Conservation (phyloP, 2,113 vertebrate genomes). For the Rhadina sibilatrix region DNA sequence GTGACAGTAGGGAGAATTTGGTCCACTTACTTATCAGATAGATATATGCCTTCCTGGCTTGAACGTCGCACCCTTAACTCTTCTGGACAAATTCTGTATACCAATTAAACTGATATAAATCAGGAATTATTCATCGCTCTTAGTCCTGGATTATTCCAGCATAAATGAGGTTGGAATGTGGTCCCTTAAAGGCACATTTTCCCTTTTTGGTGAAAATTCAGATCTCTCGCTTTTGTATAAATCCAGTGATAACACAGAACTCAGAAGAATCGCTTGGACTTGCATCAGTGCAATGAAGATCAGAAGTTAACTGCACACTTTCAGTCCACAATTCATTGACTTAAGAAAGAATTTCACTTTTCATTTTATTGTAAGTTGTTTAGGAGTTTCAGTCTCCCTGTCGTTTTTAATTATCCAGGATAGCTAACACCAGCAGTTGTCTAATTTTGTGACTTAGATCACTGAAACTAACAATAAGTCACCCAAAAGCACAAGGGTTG, state of each 20-base stretch:
- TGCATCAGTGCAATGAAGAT: neutral
- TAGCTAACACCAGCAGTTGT: slow-evolving; percentile 67
- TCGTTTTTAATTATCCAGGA: neutral
- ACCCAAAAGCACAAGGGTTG: slow-evolving; percentile 74
- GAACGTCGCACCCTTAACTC: neutral
- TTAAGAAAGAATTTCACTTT: neutral
- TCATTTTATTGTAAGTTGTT: neutral
- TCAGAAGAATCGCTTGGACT: neutral
- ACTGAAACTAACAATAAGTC: slow-evolving; percentile 60
- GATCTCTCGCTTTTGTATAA: neutral
- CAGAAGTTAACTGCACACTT: neutral
- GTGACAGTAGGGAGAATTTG: neutral
- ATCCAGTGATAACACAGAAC: neutral
- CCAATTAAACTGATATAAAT: slow-evolving; percentile 23
- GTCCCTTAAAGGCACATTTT: slow-evolving; percentile 6
- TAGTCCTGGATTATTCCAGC: neutral
- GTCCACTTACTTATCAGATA: neutral
- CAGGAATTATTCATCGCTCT: neutral
- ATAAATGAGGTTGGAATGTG: neutral
- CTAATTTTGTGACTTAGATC: slow-evolving; percentile 49
- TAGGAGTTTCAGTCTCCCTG: neutral
- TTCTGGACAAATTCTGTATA: slow-evolving; percentile 33
- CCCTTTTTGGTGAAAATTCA: neutral
- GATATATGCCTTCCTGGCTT: neutral
- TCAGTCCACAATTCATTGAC: neutral